These are phyloP conservation scores for Globodera ellingtonae DNA, from an alignment of 1,140 invertebrate genomes.

Conservation along the genomic window DNA sequence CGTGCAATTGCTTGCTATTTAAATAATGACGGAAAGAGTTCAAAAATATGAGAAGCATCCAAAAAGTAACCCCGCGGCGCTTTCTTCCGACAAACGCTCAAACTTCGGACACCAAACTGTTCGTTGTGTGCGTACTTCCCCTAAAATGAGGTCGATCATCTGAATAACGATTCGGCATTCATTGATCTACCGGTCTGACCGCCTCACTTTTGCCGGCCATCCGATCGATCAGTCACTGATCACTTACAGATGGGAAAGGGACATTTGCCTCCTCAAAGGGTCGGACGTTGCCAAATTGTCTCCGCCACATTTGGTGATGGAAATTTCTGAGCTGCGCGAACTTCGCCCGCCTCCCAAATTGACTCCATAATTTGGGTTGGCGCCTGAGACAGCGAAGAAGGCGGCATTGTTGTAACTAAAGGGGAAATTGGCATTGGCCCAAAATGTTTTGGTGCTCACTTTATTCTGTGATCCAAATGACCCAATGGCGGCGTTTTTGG, in stretches of 20 bases:
- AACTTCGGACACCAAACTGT: slow-evolving; percentile 58
- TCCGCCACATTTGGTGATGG: slow-evolving; percentile 41
- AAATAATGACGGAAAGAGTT: slow-evolving; percentile 4
- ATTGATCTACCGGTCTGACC: too few relatives aligned
- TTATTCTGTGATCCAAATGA: slow-evolving; percentile 57
- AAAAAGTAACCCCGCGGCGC: not conserved
- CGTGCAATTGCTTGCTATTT: not conserved
- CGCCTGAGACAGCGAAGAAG: slow-evolving; percentile 55
- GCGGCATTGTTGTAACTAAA: slow-evolving; percentile 62
- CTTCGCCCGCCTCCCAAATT: slow-evolving; percentile 32
- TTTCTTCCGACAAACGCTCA: slow-evolving; percentile 16
- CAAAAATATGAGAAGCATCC: slow-evolving; percentile 1
- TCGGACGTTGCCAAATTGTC: slow-evolving; percentile 21
- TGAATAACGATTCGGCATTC: not conserved
- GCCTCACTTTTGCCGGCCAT: not conserved
- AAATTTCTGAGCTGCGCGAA: slow-evolving; percentile 56
- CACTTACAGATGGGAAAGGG: not conserved
- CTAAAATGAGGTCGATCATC: slow-evolving; percentile 12
- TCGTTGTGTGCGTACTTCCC: slow-evolving; percentile 54
- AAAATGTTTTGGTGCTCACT: slow-evolving; percentile 23
- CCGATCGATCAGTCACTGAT: not conserved
- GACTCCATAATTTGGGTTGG: slow-evolving; percentile 11
- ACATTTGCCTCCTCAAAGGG: slow-evolving; percentile 27
- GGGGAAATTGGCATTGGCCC: not conserved
- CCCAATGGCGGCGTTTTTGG: slow-evolving; percentile 50